phyloP scores from a whole-genome alignment of 2,113 vertebrate genomes.

The Hassar affinis region DNA sequence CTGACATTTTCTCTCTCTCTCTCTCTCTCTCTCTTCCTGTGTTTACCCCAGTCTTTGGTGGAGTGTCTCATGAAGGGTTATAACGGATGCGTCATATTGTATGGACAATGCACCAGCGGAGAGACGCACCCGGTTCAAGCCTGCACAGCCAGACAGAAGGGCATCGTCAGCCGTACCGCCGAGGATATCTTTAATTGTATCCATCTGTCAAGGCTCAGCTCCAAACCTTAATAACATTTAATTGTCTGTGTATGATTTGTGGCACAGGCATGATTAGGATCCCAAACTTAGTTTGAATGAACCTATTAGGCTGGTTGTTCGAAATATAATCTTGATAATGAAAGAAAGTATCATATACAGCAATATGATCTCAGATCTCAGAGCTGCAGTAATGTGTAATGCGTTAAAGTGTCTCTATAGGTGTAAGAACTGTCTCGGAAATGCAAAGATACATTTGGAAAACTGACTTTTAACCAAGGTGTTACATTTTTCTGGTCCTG shows the following conservation, averaged over 20 bases:
- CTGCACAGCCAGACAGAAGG: slow-evolving; percentile 41
- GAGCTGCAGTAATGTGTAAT: neutral
- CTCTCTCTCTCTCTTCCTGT: neutral
- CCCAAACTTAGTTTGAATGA: neutral
- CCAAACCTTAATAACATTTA: neutral
- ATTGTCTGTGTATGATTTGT: neutral
- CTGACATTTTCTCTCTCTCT: neutral
- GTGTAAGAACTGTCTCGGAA: neutral
- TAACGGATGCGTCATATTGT: slow-evolving; percentile 59
- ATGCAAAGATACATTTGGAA: neutral
- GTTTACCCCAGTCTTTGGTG: slow-evolving; percentile 55
- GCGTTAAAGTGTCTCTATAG: neutral
- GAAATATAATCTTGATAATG: neutral
- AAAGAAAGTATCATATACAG: neutral
- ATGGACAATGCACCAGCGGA: slow-evolving; percentile 54
- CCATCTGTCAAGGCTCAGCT: slow-evolving; percentile 7
- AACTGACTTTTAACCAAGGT: neutral
- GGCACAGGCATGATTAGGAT: neutral
- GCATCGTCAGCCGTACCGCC: slow-evolving; percentile 52
- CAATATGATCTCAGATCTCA: neutral
- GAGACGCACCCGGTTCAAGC: slow-evolving; percentile 49
- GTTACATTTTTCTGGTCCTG: neutral
- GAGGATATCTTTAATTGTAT: slow-evolving; percentile 62
- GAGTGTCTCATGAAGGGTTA: slow-evolving; percentile 56
- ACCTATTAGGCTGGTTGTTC: neutral